Evolutionary conservation across 2,888 invertebrate species (phyloP), one percentile per base, ranked within the genome.

Genomic region (Sylvicola fuscatus): DNA sequence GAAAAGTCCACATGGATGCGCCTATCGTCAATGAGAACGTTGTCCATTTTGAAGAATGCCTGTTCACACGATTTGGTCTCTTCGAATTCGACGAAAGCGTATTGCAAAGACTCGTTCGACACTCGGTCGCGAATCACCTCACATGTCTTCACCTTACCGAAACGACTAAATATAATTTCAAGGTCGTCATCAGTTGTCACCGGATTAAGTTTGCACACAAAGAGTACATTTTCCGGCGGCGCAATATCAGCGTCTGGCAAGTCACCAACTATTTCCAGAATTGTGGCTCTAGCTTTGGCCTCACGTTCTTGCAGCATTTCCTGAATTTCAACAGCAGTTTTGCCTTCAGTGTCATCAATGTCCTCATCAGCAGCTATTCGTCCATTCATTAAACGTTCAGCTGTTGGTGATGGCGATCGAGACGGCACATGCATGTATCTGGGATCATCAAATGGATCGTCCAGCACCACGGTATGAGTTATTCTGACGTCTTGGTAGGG

Each of bases 11-110:
- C 98, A 61, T 98, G 98, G 49, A 99, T 98, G 42, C 98, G 68
- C 16, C 98, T 66, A 53, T 99, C 98, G 60, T 99, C 98, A 47
- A 99, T 98, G 5, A 98, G 63, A 0, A 98, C 97, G 64, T 99
- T 99, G 54, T 97, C 97, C 98, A 98, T 99, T 65, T 98, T 98
- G 50, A 98, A 93, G 58, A 87, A 99, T 1, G 98, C 98, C 46
- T 84, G 83, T 61, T 98, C 98, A 60, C 98, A 98, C 1, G 86
- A 70, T 49, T 84, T 83, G 43, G 75, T 72, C 36, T 90, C 79
- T 41, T 80, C 82, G 64, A 97, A 99, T 57, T 98, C 98, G 38
- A 99, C 84, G 54, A 99, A 99, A 1, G 97, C 97, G 60, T 99
- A 99, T 51, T 99, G 98, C 37, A 99, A 62, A 0, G 97, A 98